Evolutionary conservation across 2,888 invertebrate genomes (phyloP), one percentile per base, ranked within the genome.

Genomic region (Nomada goodeniana): DNA sequence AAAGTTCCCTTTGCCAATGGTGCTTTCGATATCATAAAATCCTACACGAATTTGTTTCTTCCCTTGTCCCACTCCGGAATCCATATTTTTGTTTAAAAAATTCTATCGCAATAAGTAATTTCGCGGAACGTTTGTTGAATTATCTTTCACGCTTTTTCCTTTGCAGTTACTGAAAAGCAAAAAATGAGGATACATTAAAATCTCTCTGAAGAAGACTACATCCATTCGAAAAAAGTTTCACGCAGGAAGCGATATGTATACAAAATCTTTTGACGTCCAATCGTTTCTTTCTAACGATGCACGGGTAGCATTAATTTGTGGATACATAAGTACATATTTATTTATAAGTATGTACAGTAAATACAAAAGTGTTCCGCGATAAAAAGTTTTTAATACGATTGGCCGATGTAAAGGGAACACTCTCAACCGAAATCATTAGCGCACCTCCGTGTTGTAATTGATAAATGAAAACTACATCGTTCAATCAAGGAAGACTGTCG

Each of bases 1-100:
- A 95, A 99, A 99, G 95, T 99, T 99, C 73, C 99, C 99, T 94
- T 99, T 99, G 91, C 99, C 99, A 92, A 99, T 99, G 91, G 99
- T 99, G 93, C 97, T 96, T 94, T 98, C 98, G 94, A 99, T 98
- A 94, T 99, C 98, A 95, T 99, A 99, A 95, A 98, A 98, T 90
- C 99, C 99, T 92, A 99, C 98, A 92, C 98, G 96, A 93, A 98
- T 97, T 90, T 97, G 96, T 73, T 92, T 93, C 77, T 93, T 93
- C 77, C 92, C 89, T 88, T 92, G 92, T 29, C 90, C 88, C 60
- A 87, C 84, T 72, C 90, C 91, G 63, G 89, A 79, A 73, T 93
- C 92, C 93, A 93, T 93, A 72, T 90, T 92, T 80, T 15, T 15
- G 11, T 68, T 77, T 36, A 47, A 15, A 67, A 67, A 57, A 47